These are phyloP conservation scores for Sebastes matsubarae DNA, from an alignment of 2,797 vertebrate genomes.

Conservation along the genomic window DNA sequence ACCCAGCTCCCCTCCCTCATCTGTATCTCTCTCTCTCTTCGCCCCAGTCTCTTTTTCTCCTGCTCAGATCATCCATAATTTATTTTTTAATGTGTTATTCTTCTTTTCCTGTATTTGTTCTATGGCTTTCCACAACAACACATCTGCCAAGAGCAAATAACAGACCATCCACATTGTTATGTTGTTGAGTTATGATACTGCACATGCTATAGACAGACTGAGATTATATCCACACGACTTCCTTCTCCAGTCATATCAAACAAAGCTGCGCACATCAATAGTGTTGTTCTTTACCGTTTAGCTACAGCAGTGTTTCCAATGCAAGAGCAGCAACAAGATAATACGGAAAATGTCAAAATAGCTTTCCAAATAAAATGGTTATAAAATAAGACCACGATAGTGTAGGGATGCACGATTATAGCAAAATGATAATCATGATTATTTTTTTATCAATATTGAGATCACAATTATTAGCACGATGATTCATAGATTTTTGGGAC, in stretches of 20 bases:
- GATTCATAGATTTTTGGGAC: too few relatives aligned
- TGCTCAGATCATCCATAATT: conserved; percentile 74
- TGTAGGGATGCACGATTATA: too few relatives aligned
- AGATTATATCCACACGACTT: background rate
- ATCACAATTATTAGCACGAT: too few relatives aligned
- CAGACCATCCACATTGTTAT: background rate
- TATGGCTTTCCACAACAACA: conserved; percentile 22
- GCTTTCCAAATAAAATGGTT: too few relatives aligned
- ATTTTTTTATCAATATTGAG: too few relatives aligned
- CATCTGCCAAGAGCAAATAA: conserved; percentile 24
- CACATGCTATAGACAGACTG: background rate
- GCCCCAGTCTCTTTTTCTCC: conserved; percentile 35
- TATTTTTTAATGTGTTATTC: conserved; percentile 67
- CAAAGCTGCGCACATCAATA: background rate
- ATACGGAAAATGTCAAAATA: too few relatives aligned
- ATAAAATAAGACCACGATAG: too few relatives aligned
- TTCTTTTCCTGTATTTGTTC: conserved; percentile 46
- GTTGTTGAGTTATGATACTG: conserved; percentile 17
- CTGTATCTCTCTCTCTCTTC: conserved; percentile 25
- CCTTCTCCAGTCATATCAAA: background rate
- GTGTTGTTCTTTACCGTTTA: background rate
- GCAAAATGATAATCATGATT: too few relatives aligned
- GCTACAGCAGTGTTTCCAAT: background rate
- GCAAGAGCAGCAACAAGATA: background rate
- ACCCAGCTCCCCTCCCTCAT: conserved; percentile 43